Base-by-base conservation (phyloP, 1,140 invertebrate species). In the Pseudomyrmex sp. region DNA sequence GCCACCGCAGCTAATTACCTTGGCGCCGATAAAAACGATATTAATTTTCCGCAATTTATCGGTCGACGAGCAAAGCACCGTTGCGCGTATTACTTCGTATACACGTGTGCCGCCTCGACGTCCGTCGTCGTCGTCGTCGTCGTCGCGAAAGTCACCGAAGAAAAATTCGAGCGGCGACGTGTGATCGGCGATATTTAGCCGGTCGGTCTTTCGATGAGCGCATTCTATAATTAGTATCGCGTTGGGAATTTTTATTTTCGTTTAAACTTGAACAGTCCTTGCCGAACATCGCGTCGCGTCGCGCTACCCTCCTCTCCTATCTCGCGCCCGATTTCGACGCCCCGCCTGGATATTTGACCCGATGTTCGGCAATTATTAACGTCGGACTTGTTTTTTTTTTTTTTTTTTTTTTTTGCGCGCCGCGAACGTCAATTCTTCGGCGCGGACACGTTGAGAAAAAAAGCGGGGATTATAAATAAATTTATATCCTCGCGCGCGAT, bases 181-280 rank as follows among this genome's bases (percentile, higher is more conserved):
- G 85, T 83, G 73, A 91, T 87, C 86, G 88, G 89, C 89, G 92
- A 35, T 35, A 93, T 92, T 91, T 87, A 83, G 87, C 61, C 83
- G 85, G 89, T 35, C 85, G 87, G 86, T 86, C 85, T 65, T 85
- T 86, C 88, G 72, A 88, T 85, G 77, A 89, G 86, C 91, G 88
- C 84, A 90, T 93, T 93, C 93, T 94, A 94, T 94, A 94, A 94
- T 94, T 94, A 94, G 92, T 93, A 88, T 82, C 85, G 68, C 84
- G 86, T 82, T 35, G 85, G 75, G 85, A 82, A 93, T 92, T 94
- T 93, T 94, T 94, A 94, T 94, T 94, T 94, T 94, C 89, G 91
- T 91, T 94, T 93, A 93, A 93, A 94, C 92, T 94, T 93, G 93
- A 93, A 91, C 91, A 35, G 93, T 94, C 93, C 93, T 94, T 93